These are phyloP conservation scores for Helarctos malayanus DNA, from an alignment of 2,797 vertebrate genomes.

Conservation along the genomic window DNA sequence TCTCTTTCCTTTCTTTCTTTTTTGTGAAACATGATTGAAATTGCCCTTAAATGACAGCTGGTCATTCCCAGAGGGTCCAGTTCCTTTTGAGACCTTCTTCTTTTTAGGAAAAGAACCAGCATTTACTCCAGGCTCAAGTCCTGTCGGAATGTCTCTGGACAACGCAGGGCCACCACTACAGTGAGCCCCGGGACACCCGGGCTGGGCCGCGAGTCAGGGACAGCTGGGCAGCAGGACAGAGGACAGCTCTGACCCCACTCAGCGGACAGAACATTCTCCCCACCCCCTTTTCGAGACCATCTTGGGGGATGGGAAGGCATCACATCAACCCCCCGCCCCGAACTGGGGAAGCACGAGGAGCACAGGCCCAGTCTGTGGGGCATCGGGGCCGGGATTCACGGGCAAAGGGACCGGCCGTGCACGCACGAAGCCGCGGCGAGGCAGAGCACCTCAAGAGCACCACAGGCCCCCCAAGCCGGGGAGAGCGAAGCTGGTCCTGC, in stretches of 20 bases:
- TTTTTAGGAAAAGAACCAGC: not conserved
- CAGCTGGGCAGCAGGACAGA: not conserved
- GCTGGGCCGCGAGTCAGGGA: not conserved
- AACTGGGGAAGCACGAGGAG: not conserved
- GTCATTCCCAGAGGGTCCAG: not conserved
- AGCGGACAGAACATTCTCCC: rapidly evolving
- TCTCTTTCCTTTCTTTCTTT: not conserved
- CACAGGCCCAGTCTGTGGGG: rapidly evolving
- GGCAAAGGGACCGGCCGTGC: rapidly evolving
- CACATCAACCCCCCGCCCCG: not conserved
- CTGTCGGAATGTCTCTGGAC: not conserved
- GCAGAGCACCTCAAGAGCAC: not conserved
- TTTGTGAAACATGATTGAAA: not conserved
- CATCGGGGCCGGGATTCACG: rapidly evolving
- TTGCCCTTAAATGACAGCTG: not conserved
- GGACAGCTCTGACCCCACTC: too few species aligned
- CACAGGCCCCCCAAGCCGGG: too few species aligned
- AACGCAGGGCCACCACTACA: rapidly evolving
- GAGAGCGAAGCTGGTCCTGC: rapidly evolving
- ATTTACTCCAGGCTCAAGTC: not conserved
- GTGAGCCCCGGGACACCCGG: rapidly evolving
- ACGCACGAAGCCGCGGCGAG: rapidly evolving
- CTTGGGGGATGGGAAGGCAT: not conserved
- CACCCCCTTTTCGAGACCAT: not conserved
- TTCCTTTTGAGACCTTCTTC: not conserved